A percentile compares a stretch with the other conserved stretches of the same genome.
Conservation (phyloP, 1,140 invertebrate genomes). For the Orussus abietinus region DNA sequence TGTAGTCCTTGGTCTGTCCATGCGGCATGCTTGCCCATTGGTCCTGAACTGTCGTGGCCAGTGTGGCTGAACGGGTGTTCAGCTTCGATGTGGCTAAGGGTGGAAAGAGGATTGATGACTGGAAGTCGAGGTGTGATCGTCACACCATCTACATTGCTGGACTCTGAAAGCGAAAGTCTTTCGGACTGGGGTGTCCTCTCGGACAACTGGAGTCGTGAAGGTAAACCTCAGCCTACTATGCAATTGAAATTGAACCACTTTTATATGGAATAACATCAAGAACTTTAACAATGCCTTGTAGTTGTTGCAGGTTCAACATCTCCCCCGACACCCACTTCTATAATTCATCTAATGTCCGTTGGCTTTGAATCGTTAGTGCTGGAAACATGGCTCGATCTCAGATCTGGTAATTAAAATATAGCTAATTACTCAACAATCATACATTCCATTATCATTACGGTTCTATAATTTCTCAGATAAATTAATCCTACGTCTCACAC, state of each 20-base stretch:
- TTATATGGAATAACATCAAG: too few relatives aligned
- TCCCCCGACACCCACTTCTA: constrained; percentile 42
- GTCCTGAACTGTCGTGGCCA: constrained; percentile 55
- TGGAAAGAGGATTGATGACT: constrained; percentile 40
- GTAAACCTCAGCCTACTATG: constrained; percentile 17
- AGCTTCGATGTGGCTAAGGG: constrained; percentile 54
- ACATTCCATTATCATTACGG: background rate
- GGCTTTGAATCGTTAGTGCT: constrained; percentile 56
- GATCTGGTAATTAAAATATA: constrained; percentile 39
- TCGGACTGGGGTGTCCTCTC: constrained; percentile 51
- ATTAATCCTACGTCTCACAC: constrained; percentile 53
- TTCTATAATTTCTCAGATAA: constrained; percentile 45
- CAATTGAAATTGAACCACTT: background rate
- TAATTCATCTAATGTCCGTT: constrained; percentile 56
- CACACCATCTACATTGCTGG: constrained; percentile 25
- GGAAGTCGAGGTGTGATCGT: constrained; percentile 22
- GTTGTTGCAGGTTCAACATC: constrained; percentile 40
- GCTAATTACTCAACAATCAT: constrained; percentile 7
- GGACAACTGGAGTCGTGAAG: constrained; percentile 50
- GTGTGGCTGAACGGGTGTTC: constrained; percentile 63
- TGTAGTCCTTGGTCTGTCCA: constrained; percentile 54
- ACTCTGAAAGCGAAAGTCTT: constrained; percentile 42
- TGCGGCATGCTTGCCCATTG: constrained; percentile 52
- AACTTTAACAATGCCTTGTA: too few relatives aligned
- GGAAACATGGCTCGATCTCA: constrained; percentile 54